Base-by-base conservation (phyloP, 2,797 vertebrate species). In the Brotula barbata region DNA sequence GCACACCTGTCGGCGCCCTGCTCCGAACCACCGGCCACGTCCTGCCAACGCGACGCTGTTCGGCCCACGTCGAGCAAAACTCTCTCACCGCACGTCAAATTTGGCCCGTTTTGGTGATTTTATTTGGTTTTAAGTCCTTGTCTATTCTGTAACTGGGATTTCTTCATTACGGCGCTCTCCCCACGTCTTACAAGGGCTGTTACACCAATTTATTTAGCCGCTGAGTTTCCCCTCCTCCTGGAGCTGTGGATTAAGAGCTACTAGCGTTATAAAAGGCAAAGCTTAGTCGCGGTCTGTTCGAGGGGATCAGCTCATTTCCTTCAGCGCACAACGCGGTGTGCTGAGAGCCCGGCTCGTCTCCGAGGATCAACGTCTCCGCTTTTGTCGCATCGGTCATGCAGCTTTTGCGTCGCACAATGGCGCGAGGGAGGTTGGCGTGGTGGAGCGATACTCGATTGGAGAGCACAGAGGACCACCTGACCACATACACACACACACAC, bases 401-500 rank as follows among this genome's bases (percentile, higher is more conserved):
- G 86, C 78, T 82, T 80, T 83, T 81, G 75, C 84, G 54, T 73
- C 64, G 68, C 87, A 90, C 82, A 88, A 85, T 80, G 77, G 85
- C 79, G 52, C 58, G 37, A 58, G 71, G 80, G 78, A 60, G 81
- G 86, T 69, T 77, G 52, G 69, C 71, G 82, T 69, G 73, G 59
- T 64, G 74, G 71, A 64, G 75, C 57, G 81, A 73, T 16, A 49
- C 78, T 70, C 76, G 85, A 85, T 70, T 81, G 87, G 82, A 83
- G 72, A 80, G 73, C 77, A 85, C 72, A 77, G 75, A 79, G 74
- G 83, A 89, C 88, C 90, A 91, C 88, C 89, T 90, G 90, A 92
- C 78, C 72, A 78, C 87, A 78, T 82, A 78, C 71, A 36, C 57
- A 37, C 59, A 62, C 75, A 71, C 73, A 74, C 68, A 71, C 63